Evolutionary conservation across 2,113 vertebrate species (phyloP), one percentile per base, ranked within the genome.

Genomic region (Grammomys surdaster): DNA sequence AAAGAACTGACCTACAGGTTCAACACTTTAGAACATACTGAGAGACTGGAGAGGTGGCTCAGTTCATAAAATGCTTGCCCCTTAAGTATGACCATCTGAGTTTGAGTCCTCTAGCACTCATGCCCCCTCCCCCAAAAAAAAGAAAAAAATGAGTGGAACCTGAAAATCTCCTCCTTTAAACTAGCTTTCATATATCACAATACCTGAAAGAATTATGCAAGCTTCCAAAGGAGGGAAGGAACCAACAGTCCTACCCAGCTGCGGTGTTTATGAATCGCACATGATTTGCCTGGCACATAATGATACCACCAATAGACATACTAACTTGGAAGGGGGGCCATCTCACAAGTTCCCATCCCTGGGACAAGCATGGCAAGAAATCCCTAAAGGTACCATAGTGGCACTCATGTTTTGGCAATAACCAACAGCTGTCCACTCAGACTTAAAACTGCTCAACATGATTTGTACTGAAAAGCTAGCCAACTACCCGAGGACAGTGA

Each of bases 1-100:
- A 91, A 96, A 40, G 63, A 96, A 82, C 58, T 93, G 77, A 88
- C 51, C 14, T 86, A 90, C 31, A 96, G 78, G 11, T 75, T 85
- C 67, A 81, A 88, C n/a, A 70, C 58, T 85, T 81, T 40, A 72
- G 43, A 96, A 89, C 12, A 69, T 11, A 11, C 95, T 40, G 77
- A 93, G 48, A 58, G 36, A 56, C 51, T n/a, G 19, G 22, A n/a
- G 56, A 40, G 36, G 43, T 40, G 31, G 56, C 7, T 58, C 51
- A 81, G 78, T 58, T 40, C 3, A 22, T 84, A 63, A 63, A 56
- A 56, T n/a, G 54, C 11, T 56, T 7, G 33, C 77, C 31, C n/a
- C 54, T n/a, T 10, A 81, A 43, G n/a, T n/a, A 60, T 40, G 80
- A 40, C 36, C 43, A 43, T 13, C 19, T 82, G 54, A 58, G 36